These are phyloP conservation scores for Pachyrhynchus sulphureomaculatus DNA, from an alignment of 1,140 invertebrate genomes.

Conservation along the genomic window DNA sequence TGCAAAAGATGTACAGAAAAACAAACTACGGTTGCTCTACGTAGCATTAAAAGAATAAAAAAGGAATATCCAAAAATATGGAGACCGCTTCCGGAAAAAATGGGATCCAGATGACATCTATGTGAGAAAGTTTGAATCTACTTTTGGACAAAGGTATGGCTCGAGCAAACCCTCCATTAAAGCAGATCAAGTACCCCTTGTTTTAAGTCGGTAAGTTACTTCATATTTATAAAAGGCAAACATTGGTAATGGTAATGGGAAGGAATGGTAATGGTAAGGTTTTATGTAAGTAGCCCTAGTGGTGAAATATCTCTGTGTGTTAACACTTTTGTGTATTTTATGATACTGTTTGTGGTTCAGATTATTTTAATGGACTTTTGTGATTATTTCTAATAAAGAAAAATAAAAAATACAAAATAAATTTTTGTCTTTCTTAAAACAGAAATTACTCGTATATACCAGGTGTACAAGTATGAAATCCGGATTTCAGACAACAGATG, in stretches of 20 bases:
- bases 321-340: too few relatives aligned
- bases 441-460: too few relatives aligned
- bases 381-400: too few relatives aligned
- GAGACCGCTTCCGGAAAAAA: slow-evolving; percentile 54
- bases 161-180: neutral
- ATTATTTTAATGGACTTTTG: too few relatives aligned
- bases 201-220: neutral
- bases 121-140: slow-evolving; percentile 48
- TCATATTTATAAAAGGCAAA: neutral
- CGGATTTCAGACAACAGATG: too few relatives aligned
- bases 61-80: slow-evolving; percentile 62
- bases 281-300: too few relatives aligned
- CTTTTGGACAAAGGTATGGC: slow-evolving; percentile 13
- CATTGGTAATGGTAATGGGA: slow-evolving; percentile 1
- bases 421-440: too few relatives aligned
- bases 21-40: slow-evolving; percentile 58
- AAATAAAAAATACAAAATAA: too few relatives aligned
- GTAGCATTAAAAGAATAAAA: slow-evolving; percentile 56
- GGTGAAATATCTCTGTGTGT: too few relatives aligned
- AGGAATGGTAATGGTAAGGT: too few relatives aligned
- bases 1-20: slow-evolving; percentile 61
- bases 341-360: too few relatives aligned
- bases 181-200: neutral
- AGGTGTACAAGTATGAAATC: too few relatives aligned
- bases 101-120: slow-evolving; percentile 64